These are phyloP conservation scores for Neogale vison DNA, from an alignment of 2,113 vertebrate genomes.

Conservation along the genomic window DNA sequence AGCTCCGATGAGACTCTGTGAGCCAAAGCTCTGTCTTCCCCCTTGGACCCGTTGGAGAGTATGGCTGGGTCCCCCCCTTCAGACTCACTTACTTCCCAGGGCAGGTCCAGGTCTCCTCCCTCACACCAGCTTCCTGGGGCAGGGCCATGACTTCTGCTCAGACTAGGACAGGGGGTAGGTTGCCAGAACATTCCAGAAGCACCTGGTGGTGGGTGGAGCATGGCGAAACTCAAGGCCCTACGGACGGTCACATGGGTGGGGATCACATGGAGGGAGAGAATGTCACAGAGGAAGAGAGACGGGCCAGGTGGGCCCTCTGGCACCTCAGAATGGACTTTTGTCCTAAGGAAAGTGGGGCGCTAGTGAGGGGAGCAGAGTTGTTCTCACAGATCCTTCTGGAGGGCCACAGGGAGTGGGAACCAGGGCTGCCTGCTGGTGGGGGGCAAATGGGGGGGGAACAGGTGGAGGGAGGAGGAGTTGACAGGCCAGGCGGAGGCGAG, in stretches of 20 bases:
- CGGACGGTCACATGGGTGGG: accelerated
- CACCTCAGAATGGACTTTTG: neutral
- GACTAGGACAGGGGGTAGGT: neutral
- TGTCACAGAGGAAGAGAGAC: neutral
- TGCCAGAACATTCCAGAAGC: slow-evolving; percentile 37
- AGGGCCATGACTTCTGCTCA: neutral
- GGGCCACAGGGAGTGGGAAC: neutral
- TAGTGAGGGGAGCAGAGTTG: neutral
- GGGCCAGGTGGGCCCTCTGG: neutral
- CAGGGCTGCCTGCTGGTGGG: accelerated
- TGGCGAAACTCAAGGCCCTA: neutral
- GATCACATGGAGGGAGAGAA: neutral
- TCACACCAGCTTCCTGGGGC: neutral
- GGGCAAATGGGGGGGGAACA: accelerated
- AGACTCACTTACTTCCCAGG: neutral
- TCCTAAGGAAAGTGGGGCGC: neutral
- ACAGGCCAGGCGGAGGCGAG: neutral
- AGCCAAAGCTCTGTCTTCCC: too few species aligned
- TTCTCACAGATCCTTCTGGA: neutral
- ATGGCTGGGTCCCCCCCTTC: neutral
- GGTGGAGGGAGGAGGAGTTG: neutral
- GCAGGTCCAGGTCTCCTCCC: neutral
- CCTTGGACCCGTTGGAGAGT: neutral
- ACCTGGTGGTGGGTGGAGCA: neutral
- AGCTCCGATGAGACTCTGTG: neutral